These are phyloP conservation scores for Ptychadena robeensis DNA, from an alignment of 2,797 vertebrate species.

Conservation along the genomic window DNA sequence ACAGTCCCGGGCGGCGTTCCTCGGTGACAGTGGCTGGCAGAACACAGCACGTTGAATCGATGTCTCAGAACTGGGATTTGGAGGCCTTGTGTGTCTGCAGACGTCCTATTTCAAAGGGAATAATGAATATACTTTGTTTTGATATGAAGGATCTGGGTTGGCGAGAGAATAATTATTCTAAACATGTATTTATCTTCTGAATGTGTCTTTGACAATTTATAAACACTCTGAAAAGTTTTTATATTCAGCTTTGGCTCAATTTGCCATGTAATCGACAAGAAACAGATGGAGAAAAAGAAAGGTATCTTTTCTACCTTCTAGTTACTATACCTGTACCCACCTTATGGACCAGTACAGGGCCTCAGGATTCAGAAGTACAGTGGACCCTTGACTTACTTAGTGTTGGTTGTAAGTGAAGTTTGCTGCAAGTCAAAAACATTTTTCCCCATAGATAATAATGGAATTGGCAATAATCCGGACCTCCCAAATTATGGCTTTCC, in stretches of 20 bases:
- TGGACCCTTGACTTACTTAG: too few relatives aligned
- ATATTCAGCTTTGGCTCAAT: neutral
- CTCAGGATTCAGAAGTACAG: too few relatives aligned
- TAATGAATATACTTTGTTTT: constrained; percentile 30
- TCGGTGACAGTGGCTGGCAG: neutral
- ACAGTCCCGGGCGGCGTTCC: neutral
- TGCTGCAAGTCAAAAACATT: too few relatives aligned
- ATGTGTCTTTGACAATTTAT: neutral
- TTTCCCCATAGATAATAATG: too few relatives aligned
- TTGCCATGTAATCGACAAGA: neutral
- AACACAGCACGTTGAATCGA: neutral
- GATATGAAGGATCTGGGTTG: constrained; percentile 29
- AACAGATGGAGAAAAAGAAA: neutral
- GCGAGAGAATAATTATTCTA: constrained; percentile 6
- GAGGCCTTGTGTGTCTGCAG: neutral
- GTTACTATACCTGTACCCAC: too few relatives aligned
- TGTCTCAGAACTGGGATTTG: constrained; percentile 7
- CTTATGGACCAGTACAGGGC: too few relatives aligned
- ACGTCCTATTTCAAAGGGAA: constrained; percentile 41
- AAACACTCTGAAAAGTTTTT: neutral
- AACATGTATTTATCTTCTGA: neutral
- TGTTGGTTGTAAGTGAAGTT: too few relatives aligned
- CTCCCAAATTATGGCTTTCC: too few relatives aligned
- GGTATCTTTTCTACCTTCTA: neutral
- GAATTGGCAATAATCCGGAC: too few relatives aligned